Base-by-base conservation (phyloP, 2,797 vertebrate species). In the Enteromius fasciolatus region DNA sequence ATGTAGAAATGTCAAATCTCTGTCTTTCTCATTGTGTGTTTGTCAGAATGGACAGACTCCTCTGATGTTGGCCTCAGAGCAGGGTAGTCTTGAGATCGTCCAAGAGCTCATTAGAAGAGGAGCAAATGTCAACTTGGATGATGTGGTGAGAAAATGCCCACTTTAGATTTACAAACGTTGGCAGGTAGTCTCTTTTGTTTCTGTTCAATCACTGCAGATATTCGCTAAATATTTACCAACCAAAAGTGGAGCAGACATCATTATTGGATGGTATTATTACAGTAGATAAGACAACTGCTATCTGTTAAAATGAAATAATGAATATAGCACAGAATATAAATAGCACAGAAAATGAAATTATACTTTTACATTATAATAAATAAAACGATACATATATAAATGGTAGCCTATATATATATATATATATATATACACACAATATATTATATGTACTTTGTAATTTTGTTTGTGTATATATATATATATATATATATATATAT, bases 81-180 rank as follows among this genome's bases (percentile, higher is more conserved):
- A 98, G 91, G 98, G 98, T 87, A 98, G 95, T 85, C 88, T 99
- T 90, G 98, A 99, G 86, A 98, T 99, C 17, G 93, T 98, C 57
- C 96, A 97, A 90, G 98, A 99, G 87, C 93, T 99, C 80, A 94
- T 99, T 84, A 94, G 95, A 88, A 96, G 96, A 80, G 97, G 97
- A 78, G 98, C 98, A 31, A 96, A 98, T 48, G 97, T 98, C 88
- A 98, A 98, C 91, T 93, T 99, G 91, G 98, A 99, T 46, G 98
- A 99, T 86, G 93, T 97, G 92, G 98, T 99, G 91, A 94, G 89
- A 52, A 36, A 72, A 67, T 23, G 1, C 9, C 61, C 36, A 48
- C 18, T 33, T 46, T 10, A 46, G 50, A 39, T 33, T 69, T 6
- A 69, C 17, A 28, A 54, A 23, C 36, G 17, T 33, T 64, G 25